These are phyloP conservation scores for Engraulis encrasicolus DNA, from an alignment of 2,113 vertebrate genomes.

Conservation along the genomic window DNA sequence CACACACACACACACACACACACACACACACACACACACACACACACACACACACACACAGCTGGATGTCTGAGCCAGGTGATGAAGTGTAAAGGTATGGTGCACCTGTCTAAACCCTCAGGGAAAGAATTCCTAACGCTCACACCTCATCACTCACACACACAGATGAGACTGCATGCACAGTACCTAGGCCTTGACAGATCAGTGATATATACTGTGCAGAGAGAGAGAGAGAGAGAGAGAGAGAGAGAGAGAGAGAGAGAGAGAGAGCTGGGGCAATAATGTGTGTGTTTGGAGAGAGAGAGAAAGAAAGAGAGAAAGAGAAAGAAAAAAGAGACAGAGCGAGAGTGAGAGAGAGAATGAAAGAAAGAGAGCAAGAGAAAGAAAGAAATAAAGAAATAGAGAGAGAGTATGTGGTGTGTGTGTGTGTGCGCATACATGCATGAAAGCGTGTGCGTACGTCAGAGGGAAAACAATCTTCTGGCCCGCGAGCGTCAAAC, in stretches of 20 bases:
- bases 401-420: no score
- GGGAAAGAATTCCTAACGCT: not conserved
- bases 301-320: no score
- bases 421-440: no score
- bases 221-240: not conserved
- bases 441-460: not conserved
- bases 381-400: no score
- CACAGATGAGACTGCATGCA: not conserved
- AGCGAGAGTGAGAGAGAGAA: no score
- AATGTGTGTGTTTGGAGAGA: no score
- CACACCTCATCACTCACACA: not conserved
- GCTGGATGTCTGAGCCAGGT: not conserved
- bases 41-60: not conserved
- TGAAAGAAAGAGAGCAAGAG: no score
- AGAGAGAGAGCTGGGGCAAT: no score
- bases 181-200: not conserved
- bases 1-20: no score
- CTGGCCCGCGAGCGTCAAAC: not conserved
- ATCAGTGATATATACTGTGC: not conserved
- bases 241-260: no score
- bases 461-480: constrained; percentile 5
- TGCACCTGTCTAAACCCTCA: not conserved
- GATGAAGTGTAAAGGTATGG: not conserved
- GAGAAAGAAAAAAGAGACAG: no score
- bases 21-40: not conserved